Conservation (phyloP, 2,888 invertebrate species). For the Eudasyphora cyanicolor region DNA sequence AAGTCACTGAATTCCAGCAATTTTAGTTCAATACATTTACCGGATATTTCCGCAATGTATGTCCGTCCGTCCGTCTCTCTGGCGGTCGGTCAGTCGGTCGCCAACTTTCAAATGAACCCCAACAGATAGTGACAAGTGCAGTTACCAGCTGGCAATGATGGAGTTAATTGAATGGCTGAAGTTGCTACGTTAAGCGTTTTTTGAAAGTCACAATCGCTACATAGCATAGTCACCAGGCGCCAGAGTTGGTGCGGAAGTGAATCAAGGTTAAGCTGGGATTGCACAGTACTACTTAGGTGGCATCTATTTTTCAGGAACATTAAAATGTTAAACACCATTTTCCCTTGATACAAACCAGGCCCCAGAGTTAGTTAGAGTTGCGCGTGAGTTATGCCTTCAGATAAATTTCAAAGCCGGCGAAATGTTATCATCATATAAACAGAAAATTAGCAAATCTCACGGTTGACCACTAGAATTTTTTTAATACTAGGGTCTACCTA, state of each 20-base stretch:
- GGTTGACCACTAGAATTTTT: no score
- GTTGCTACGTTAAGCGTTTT: background rate
- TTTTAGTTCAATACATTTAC: conserved; percentile 22
- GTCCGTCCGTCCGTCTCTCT: background rate
- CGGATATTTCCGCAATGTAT: conserved; percentile 4
- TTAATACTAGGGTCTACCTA: no score
- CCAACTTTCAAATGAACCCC: background rate
- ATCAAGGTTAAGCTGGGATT: background rate
- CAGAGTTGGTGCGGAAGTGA: background rate
- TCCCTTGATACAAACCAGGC: no score
- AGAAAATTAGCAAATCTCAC: no score
- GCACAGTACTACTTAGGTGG: background rate
- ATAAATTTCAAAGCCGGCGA: no score
- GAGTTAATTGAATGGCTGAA: conserved; percentile 6
- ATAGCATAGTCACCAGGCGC: background rate
- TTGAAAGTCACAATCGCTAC: background rate
- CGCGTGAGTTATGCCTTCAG: no score
- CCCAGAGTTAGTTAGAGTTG: no score
- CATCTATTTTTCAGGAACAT: background rate
- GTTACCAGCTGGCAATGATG: background rate
- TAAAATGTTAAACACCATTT: no score
- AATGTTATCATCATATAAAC: no score
- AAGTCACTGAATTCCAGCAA: conserved; percentile 12
- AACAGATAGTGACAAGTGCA: conserved; percentile 4
- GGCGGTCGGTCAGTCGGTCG: background rate